Evolutionary conservation across 2,888 invertebrate species (phyloP).

Genomic region (Campoletis raptor): DNA sequence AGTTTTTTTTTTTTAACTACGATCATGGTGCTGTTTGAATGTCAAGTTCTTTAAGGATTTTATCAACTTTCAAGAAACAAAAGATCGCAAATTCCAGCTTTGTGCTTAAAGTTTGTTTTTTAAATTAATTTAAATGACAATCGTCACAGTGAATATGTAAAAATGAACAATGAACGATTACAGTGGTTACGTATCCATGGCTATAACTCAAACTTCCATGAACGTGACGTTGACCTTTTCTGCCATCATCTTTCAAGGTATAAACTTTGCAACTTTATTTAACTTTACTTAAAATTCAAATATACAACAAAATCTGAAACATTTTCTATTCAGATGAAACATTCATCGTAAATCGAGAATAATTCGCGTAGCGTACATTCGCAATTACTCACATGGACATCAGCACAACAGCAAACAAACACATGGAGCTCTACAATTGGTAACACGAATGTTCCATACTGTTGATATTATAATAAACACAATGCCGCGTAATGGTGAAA

Average conservation of each 20-base stretch:
- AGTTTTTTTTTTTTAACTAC: not conserved
- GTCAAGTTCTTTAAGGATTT: not conserved
- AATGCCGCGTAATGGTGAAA: no score
- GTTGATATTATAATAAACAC: no score
- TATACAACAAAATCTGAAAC: no score
- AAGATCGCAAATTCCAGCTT: not conserved
- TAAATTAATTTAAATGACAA: not conserved
- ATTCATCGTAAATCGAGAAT: no score
- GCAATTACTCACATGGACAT: no score
- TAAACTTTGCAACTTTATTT: not conserved
- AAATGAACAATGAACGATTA: not conserved
- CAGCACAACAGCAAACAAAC: no score
- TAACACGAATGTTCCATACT: no score
- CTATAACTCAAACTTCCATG: not conserved
- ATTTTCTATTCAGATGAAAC: no score
- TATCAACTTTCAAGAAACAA: no score
- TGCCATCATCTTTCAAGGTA: not conserved
- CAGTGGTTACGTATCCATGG: no score
- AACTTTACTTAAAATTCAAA: not conserved
- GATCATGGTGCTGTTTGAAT: not conserved
- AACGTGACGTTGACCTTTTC: not conserved
- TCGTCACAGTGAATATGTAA: not conserved
- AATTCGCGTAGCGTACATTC: no score
- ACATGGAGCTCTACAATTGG: no score
- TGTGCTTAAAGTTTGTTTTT: not conserved